These are phyloP conservation scores for Ceriagrion tenellum DNA, from an alignment of 2,888 invertebrate genomes.

Conservation along the genomic window DNA sequence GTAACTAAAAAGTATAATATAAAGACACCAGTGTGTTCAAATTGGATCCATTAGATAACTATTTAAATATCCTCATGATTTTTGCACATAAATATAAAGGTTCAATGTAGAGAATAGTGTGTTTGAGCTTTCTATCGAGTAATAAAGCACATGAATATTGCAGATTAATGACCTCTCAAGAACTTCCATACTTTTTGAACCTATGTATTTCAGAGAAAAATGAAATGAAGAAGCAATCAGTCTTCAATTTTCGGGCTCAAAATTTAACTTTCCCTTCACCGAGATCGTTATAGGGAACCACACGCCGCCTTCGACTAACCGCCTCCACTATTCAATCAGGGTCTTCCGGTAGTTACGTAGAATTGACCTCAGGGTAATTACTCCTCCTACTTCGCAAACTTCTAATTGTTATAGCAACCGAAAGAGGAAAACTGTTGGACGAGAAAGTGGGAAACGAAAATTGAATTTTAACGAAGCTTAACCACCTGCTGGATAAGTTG, in stretches of 20 bases:
- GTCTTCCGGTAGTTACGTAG: background rate
- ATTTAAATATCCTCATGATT: too few species aligned
- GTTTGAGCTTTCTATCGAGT: too few species aligned
- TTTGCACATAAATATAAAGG: too few species aligned
- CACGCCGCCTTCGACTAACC: background rate
- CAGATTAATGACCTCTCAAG: too few species aligned
- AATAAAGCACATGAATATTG: too few species aligned
- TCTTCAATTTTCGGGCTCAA: background rate
- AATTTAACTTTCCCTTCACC: background rate
- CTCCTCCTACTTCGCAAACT: background rate
- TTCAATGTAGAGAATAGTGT: too few species aligned
- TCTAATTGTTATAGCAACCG: background rate
- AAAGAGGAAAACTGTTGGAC: background rate
- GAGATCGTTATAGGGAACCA: background rate
- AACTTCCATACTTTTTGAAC: too few species aligned
- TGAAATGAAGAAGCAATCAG: background rate
- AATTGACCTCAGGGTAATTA: background rate
- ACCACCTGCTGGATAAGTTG: background rate
- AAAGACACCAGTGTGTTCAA: too few species aligned
- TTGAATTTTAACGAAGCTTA: background rate
- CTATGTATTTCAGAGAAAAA: too few species aligned
- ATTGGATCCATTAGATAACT: too few species aligned
- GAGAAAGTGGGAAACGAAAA: background rate
- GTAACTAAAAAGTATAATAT: too few species aligned
- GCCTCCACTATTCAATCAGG: background rate